These are phyloP conservation scores for Acridotheres tristis DNA, from an alignment of 2,797 vertebrate species.

Conservation along the genomic window DNA sequence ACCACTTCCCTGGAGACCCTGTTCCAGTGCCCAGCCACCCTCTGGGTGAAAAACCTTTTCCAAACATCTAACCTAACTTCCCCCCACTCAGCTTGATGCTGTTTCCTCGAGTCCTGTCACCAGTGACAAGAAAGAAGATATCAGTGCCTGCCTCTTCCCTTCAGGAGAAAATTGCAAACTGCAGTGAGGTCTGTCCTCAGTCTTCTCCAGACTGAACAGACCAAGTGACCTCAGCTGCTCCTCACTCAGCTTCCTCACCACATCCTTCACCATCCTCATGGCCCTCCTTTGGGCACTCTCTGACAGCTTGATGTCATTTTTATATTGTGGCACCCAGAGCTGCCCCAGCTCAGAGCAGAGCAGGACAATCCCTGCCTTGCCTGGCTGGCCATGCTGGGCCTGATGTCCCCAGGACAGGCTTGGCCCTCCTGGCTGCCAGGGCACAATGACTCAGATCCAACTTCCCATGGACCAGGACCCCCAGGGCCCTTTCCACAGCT, in stretches of 20 bases:
- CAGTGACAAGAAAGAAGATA: fast-evolving
- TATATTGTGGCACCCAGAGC: background rate
- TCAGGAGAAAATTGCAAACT: background rate
- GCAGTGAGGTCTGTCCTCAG: background rate
- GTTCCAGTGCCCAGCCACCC: background rate
- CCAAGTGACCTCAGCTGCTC: background rate
- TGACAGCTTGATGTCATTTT: fast-evolving
- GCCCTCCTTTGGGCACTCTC: background rate
- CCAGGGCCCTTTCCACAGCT: fast-evolving
- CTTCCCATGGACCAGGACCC: fast-evolving
- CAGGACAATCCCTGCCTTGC: background rate
- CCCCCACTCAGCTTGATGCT: background rate
- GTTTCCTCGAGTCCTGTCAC: background rate
- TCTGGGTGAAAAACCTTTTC: background rate
- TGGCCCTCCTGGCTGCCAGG: background rate
- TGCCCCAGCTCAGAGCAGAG: background rate
- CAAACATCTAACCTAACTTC: background rate
- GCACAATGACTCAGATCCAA: background rate
- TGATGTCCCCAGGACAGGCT: background rate
- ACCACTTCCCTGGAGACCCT: background rate
- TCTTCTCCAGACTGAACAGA: background rate
- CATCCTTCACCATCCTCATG: background rate
- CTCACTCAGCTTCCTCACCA: background rate
- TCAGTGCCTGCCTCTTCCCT: background rate
- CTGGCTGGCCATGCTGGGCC: fast-evolving